phyloP scores from a whole-genome alignment of 2,888 invertebrate species.

The Polydrusus cervinus region DNA sequence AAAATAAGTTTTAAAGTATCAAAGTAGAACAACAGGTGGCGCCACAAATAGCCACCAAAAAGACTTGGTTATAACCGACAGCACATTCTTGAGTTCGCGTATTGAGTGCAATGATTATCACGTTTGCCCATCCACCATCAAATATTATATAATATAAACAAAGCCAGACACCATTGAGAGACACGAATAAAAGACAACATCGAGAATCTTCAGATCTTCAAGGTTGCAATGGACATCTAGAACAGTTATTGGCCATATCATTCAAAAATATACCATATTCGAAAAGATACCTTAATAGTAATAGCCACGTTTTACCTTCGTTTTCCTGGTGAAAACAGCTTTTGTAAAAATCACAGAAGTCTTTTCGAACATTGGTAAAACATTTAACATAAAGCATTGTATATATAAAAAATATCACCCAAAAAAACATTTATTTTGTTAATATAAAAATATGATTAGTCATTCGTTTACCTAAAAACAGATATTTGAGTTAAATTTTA shows the following conservation, averaged over 20 bases:
- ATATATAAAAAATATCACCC: constrained; percentile 15
- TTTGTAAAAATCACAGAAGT: neutral
- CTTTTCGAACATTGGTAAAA: constrained; percentile 31
- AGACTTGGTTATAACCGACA: constrained; percentile 68
- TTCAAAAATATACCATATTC: constrained; percentile 31
- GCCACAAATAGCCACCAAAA: constrained; percentile 62
- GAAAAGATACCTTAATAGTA: constrained; percentile 28
- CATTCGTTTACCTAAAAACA: neutral
- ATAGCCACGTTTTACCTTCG: neutral
- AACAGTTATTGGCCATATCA: constrained; percentile 63
- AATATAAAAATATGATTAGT: neutral
- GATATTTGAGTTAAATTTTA: neutral
- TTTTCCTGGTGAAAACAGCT: neutral
- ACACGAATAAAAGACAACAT: constrained; percentile 54
- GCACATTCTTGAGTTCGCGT: constrained; percentile 64
- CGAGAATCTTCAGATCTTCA: constrained; percentile 62
- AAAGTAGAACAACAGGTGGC: constrained; percentile 18
- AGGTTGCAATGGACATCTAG: constrained; percentile 66
- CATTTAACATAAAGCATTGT: constrained; percentile 36
- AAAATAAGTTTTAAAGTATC: neutral
- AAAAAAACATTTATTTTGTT: constrained; percentile 1
- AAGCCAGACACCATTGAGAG: constrained; percentile 42
- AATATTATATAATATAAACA: constrained; percentile 40
- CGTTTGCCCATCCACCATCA: constrained; percentile 71
- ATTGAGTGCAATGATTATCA: constrained; percentile 68